Base-by-base conservation (phyloP, 2,888 invertebrate species). In the Patella ulyssiponensis region DNA sequence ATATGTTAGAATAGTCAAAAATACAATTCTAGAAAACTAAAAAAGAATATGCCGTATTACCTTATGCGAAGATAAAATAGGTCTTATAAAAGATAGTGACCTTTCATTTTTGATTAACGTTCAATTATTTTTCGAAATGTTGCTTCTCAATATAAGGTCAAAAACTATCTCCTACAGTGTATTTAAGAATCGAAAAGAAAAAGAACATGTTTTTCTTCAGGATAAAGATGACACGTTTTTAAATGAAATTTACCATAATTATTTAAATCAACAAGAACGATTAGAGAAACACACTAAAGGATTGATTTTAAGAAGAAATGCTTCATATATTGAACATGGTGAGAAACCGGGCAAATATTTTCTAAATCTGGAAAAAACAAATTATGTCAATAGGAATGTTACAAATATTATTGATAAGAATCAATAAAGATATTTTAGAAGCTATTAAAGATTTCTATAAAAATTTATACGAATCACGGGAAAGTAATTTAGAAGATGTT, bases 161-260 rank as follows among this genome's bases (percentile, higher is more conserved):
- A 27, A 27, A 27, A 27, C 27, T 27, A 27, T 27, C 27, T 27
- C 27, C 27, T 27, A 27, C 27, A 27, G 27, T 27, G 27, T 27
- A 27, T 27, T 27, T 27, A 27, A 27, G 27, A 27, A 27, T 27
- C 3, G 27, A 27, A 27, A 27, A 27, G 27, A 27, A 27, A 27
- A 27, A 27, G 27, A 27, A 27, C 27, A 27, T 27, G 27, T 3
- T 27, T 27, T 27, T 27, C 27, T 27, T 27, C 58, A 58, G 20
- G 5, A 15, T 64, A n/a, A 64, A 15, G 20, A 64, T 15, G 20
- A 64, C 64, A n/a, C n/a, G 23, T 64, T 64, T 64, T 64, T 64
- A 64, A 64, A 64, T 64, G 64, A 64, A 64, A 20, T 64, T n/a
- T 64, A 64, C 64, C n/a, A 23, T 17, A n/a, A 64, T n/a, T 64